Percentiles rank a stretch among this genome's conserved stretches.
Evolutionary conservation across 2,113 vertebrate species (phyloP).

Genomic region (Procavia capensis): DNA sequence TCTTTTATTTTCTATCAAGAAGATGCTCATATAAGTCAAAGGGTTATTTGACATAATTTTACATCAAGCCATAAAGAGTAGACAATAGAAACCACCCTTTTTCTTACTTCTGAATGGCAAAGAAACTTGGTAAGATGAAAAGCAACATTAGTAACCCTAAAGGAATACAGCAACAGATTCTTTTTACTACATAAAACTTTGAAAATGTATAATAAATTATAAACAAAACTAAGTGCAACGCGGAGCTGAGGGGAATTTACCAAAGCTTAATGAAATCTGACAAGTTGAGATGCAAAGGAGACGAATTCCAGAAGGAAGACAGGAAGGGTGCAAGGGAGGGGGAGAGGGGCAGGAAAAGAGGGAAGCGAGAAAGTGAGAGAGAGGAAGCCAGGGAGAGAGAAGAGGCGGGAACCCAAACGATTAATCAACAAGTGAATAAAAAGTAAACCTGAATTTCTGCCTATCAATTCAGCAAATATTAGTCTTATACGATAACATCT

Average conservation of each 20-base stretch:
- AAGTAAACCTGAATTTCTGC: not conserved
- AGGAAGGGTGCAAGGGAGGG: too few relatives aligned
- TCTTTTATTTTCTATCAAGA: not conserved
- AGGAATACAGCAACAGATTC: not conserved
- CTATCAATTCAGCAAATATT: not conserved
- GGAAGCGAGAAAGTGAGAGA: too few relatives aligned
- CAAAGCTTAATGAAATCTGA: not conserved
- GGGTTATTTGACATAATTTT: constrained; percentile 9
- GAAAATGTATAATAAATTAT: not conserved
- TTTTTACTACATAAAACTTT: not conserved
- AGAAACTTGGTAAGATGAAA: constrained; percentile 33
- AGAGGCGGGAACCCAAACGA: not conserved
- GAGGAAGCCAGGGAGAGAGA: not conserved
- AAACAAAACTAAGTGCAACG: constrained; percentile 38
- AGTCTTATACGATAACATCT: not conserved
- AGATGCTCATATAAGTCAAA: not conserved
- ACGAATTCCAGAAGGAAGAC: not conserved
- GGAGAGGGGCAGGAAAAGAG: not conserved
- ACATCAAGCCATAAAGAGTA: constrained; percentile 16
- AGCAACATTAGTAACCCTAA: constrained; percentile 4
- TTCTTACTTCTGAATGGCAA: constrained; percentile 35
- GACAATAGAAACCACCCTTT: constrained; percentile 33
- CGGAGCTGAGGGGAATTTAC: not conserved
- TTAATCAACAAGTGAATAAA: not conserved
- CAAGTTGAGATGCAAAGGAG: not conserved